Evolutionary conservation across 2,797 vertebrate genomes (phyloP).

Genomic region (Protonibea diacanthus): DNA sequence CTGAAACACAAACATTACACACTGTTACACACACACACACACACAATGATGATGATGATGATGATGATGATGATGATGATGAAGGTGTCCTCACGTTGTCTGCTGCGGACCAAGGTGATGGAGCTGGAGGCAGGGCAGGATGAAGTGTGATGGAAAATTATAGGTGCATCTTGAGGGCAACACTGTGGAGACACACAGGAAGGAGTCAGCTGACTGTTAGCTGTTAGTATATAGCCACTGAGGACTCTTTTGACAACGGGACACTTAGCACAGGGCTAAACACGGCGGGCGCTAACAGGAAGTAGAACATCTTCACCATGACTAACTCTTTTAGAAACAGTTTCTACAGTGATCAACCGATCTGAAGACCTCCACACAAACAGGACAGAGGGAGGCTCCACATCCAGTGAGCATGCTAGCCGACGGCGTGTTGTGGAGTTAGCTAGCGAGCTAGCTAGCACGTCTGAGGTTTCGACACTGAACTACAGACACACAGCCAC

Average conservation of each 20-base stretch:
- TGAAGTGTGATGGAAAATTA: too few relatives aligned
- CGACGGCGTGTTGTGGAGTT: background rate
- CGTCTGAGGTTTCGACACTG: conserved; percentile 37
- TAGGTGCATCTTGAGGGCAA: too few relatives aligned
- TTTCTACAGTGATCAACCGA: background rate
- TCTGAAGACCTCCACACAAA: background rate
- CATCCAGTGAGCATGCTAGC: conserved; percentile 1
- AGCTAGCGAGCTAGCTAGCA: conserved; percentile 46
- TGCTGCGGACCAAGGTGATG: conserved; percentile 96
- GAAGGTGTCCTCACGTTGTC: conserved; percentile 91
- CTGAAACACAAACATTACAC: conserved; percentile 69
- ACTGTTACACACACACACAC: background rate
- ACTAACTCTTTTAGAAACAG: too few relatives aligned
- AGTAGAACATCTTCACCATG: background rate
- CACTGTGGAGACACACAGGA: conserved; percentile 79
- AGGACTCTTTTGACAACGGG: background rate
- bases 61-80: background rate
- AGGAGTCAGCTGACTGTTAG: conserved; percentile 8
- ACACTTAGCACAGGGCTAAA: background rate
- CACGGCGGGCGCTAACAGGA: conserved; percentile 24
- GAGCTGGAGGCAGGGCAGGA: too few relatives aligned
- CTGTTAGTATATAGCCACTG: conserved; percentile 1
- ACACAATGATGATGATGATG: background rate
- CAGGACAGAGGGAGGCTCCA: background rate
- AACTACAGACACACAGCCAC: background rate